A percentile compares a stretch with the other conserved stretches of the same genome.
Evolutionary conservation across 2,797 vertebrate species (phyloP).

Genomic region (Lycodopsis pacificus): DNA sequence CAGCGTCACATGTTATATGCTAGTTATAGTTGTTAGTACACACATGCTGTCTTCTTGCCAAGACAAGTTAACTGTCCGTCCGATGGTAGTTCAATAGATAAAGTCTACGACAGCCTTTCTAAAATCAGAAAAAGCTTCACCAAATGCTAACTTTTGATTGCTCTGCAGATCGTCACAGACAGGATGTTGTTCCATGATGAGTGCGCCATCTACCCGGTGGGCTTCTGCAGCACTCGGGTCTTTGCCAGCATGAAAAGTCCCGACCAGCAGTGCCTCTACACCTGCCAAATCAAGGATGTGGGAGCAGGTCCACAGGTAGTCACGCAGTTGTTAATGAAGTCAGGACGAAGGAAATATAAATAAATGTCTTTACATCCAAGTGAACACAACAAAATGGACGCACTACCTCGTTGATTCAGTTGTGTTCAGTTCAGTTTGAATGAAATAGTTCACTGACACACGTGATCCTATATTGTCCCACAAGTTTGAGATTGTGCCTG

Average conservation of each 20-base stretch:
- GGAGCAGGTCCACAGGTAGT: slow-evolving; percentile 88
- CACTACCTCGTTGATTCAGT: background rate
- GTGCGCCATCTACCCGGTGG: slow-evolving; percentile 90
- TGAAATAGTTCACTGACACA: background rate
- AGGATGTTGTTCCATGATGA: slow-evolving; percentile 90
- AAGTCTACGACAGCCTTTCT: background rate
- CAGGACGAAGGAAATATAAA: background rate
- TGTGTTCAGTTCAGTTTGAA: background rate
- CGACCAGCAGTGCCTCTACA: slow-evolving; percentile 90
- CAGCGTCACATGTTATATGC: background rate
- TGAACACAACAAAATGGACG: background rate
- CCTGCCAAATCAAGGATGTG: slow-evolving; percentile 93
- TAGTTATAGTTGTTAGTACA: background rate
- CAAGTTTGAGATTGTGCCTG: slow-evolving; percentile 93
- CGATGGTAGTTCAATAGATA: background rate
- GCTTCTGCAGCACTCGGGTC: slow-evolving; percentile 91
- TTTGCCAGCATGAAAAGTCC: slow-evolving; percentile 89
- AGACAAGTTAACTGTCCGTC: background rate
- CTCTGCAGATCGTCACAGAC: slow-evolving; percentile 87
- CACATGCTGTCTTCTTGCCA: background rate
- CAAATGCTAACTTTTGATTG: background rate
- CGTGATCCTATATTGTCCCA: slow-evolving; percentile 1
- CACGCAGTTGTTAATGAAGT: background rate
- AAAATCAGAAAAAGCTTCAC: background rate
- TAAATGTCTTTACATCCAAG: background rate